Evolutionary conservation across 2,797 vertebrate species (phyloP).

Genomic region (Falco concolor): DNA sequence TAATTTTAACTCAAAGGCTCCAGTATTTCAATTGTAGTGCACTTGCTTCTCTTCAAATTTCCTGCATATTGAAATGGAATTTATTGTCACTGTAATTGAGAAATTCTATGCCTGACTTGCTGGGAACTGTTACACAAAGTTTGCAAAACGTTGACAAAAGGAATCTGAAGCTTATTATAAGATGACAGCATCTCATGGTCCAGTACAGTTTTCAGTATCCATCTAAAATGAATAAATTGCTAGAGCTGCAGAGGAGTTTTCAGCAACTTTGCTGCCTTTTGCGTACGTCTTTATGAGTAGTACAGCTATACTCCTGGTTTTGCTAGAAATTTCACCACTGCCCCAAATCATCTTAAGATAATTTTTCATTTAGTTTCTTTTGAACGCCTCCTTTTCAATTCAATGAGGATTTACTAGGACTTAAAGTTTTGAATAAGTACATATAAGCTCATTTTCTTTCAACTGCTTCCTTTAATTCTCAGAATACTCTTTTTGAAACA

Average conservation of each 20-base stretch:
- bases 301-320: background rate
- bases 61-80: background rate
- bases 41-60: background rate
- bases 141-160: background rate
- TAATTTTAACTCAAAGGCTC: background rate
- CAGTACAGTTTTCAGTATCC: background rate
- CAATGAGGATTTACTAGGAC: background rate
- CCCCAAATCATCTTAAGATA: background rate
- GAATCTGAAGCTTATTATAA: background rate
- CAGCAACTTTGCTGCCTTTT: background rate
- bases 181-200: background rate
- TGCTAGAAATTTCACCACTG: background rate
- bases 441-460: background rate
- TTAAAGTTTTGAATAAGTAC: background rate
- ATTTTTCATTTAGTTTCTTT: background rate
- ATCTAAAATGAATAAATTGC: background rate
- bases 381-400: background rate
- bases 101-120: background rate
- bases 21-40: background rate
- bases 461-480: background rate
- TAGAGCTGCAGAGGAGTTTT: background rate
- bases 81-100: background rate
- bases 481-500: background rate
- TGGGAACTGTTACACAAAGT: background rate
- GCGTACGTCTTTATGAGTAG: background rate